Conservation (phyloP, 2,797 vertebrate species). For the Clarias platycephalus region DNA sequence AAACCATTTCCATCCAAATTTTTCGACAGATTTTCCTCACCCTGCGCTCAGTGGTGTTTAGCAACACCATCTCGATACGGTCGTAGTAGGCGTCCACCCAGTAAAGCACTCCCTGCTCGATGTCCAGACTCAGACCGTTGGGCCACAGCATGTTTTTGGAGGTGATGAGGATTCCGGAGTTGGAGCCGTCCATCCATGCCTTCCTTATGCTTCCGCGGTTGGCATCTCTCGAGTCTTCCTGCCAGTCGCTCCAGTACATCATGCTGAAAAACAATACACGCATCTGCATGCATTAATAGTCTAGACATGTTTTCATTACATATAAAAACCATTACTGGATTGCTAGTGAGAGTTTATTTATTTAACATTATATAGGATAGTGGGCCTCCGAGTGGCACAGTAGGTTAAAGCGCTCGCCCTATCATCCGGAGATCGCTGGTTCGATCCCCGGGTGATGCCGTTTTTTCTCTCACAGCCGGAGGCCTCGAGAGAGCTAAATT, state of each 20-base stretch:
- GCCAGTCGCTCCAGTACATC: conserved; percentile 99
- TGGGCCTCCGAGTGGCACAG: no score
- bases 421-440: no score
- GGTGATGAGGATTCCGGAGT: conserved; percentile 89
- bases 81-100: conserved; percentile 98
- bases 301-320: not conserved
- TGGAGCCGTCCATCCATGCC: conserved; percentile 96
- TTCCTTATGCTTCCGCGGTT: conserved; percentile 94
- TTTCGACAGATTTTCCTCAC: conserved; percentile 62
- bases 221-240: conserved; percentile 94
- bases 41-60: conserved; percentile 89
- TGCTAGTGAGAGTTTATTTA: not conserved
- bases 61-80: conserved; percentile 90
- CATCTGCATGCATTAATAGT: not conserved
- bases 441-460: no score
- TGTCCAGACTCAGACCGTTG: conserved; percentile 93
- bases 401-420: no score
- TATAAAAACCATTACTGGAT: not conserved
- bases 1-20: not conserved
- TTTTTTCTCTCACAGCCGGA: no score
- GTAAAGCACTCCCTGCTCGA: conserved; percentile 88
- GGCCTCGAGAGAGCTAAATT: no score
- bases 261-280: conserved; percentile 72
- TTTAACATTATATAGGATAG: not conserved
- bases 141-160: conserved; percentile 97